Evolutionary conservation across 2,888 invertebrate species (phyloP).

Genomic region (Pollenia angustigena): DNA sequence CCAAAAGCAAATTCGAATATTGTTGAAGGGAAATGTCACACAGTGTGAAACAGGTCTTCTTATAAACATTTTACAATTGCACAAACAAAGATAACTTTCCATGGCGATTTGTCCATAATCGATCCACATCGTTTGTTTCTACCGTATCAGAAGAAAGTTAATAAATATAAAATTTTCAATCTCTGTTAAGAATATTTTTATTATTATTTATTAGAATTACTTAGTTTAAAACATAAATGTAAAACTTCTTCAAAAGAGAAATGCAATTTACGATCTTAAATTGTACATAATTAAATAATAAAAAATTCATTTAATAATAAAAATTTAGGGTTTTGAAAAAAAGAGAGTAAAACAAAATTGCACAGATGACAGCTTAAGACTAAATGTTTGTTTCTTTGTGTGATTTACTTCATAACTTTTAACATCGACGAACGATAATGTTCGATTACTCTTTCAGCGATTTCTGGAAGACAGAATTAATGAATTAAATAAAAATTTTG

Average conservation of each 20-base stretch:
- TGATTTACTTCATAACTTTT: not conserved
- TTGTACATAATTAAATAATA: slow-evolving; percentile 15
- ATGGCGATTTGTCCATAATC: too few species aligned
- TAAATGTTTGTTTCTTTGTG: slow-evolving; percentile 12
- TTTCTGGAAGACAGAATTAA: not conserved
- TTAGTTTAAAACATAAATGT: slow-evolving; percentile 39
- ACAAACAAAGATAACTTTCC: too few species aligned
- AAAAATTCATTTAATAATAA: slow-evolving; percentile 29
- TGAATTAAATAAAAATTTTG: not conserved
- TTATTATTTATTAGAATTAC: slow-evolving; percentile 32
- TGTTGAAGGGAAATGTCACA: too few species aligned
- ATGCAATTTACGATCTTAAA: slow-evolving; percentile 57
- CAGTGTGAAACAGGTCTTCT: too few species aligned
- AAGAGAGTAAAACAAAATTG: not conserved
- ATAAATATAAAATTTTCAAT: not conserved
- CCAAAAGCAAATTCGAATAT: too few species aligned
- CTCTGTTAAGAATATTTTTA: slow-evolving; percentile 25
- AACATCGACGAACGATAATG: slow-evolving; percentile 18
- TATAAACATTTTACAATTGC: too few species aligned
- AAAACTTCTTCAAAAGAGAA: slow-evolving; percentile 44
- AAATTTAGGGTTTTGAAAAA: slow-evolving; percentile 24
- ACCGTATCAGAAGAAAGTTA: not conserved
- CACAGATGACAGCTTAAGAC: slow-evolving; percentile 10
- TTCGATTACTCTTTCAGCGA: slow-evolving; percentile 9
- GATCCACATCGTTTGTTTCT: too few species aligned